These are phyloP conservation scores for Charina bottae DNA, from an alignment of 2,113 vertebrate genomes.

Conservation along the genomic window DNA sequence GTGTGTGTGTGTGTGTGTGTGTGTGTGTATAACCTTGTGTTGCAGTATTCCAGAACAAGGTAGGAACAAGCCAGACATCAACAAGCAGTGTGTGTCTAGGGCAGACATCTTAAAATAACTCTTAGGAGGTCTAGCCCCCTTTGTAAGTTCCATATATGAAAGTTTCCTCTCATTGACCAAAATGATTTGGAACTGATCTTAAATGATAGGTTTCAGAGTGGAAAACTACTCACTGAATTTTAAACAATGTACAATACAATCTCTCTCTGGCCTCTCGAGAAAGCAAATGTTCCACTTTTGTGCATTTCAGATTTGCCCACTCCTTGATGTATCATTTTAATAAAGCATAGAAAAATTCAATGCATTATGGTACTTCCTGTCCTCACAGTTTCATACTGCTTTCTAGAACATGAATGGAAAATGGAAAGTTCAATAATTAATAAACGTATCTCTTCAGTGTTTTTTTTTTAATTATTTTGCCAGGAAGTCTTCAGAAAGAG, in stretches of 20 bases:
- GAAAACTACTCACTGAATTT: not conserved
- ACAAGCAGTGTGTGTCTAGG: not conserved
- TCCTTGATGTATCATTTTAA: conserved; percentile 50
- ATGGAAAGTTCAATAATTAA: conserved; percentile 56
- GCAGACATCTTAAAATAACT: conserved; percentile 19
- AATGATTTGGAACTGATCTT: not conserved
- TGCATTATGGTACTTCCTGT: conserved; percentile 53
- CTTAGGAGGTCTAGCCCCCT: conserved; percentile 21
- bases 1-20: not conserved
- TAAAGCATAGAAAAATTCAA: conserved; percentile 35
- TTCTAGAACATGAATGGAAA: conserved; percentile 34
- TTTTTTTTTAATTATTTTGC: conserved; percentile 6
- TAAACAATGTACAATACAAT: conserved; percentile 4
- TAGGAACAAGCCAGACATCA: fast-evolving
- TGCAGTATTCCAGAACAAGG: conserved; percentile 13
- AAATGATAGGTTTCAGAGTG: not conserved
- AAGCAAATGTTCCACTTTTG: conserved; percentile 40
- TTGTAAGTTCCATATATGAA: not conserved
- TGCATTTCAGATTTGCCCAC: conserved; percentile 39
- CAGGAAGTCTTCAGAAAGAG: conserved; percentile 31
- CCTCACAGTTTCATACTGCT: conserved; percentile 32
- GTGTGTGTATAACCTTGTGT: not conserved
- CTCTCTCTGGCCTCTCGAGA: conserved; percentile 28
- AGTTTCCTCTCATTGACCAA: not conserved
- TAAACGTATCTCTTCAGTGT: conserved; percentile 22